Evolutionary conservation across 2,113 vertebrate species (phyloP), one percentile per base, ranked within the genome.

Genomic region (Chaetorhynchus papuensis): DNA sequence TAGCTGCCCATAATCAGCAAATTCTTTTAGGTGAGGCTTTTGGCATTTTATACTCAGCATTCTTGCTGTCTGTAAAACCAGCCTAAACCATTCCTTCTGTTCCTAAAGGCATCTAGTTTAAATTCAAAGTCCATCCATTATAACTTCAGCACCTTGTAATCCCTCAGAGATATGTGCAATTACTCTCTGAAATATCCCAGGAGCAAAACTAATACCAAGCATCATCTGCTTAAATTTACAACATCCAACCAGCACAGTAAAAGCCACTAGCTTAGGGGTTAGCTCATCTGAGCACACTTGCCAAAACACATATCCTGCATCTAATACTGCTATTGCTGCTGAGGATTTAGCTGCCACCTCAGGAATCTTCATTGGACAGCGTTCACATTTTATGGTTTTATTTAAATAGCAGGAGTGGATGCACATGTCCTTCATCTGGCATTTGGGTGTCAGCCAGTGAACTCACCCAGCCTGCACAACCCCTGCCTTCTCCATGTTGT

Each of bases 201-300:
- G 84, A 96, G 93, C 86, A 94, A 83, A 83, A 77, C 90, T 93
- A 95, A 93, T 97, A 92, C 74, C 90, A 86, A 95, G 89, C 92
- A 96, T 96, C 95, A 96, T 94, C 93, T 94, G 83, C 90, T 96
- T 94, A 93, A 95, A 96, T 96, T 95, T 96, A 95, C 94, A 96
- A 75, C 94, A 83, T 92, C 83, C 90, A 96, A 92, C 94, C 60
- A 86, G 92, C 87, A 66, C 75, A 91, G 90, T 91, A 85, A 96
- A 95, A 93, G 74, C 92, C 57, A 69, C 83, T 83, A 93, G 89
- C 87, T 95, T 64, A 87, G 71, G 89, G 84, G 82, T 96, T 96
- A 92, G 94, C 90, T 95, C 90, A 95, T 93, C 86, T 54, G 61
- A 88, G 76, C 5, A 1, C 87, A 30, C 80, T 83, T 94, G 92